Base-by-base conservation (phyloP, 37 sponge, comb jelly and placozoan species). In the Spongilla lacustris region DNA sequence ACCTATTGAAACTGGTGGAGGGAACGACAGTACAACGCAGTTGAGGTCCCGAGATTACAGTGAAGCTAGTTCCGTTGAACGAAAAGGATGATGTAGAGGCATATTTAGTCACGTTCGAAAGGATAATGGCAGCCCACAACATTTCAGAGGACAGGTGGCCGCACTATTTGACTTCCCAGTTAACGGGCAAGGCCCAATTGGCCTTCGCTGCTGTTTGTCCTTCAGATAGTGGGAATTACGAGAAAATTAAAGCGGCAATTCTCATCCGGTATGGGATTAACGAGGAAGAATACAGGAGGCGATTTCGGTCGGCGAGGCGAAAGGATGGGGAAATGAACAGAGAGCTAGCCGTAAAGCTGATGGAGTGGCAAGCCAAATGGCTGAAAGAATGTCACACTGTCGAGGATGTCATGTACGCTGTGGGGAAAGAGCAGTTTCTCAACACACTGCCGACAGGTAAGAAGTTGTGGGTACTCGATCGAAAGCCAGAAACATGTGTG, bases 201-300 rank as follows among this genome's bases (percentile, higher is more conserved):
- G 76, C 76, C 24, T 84, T 68, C 58, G 85, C 85, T 31, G 74
- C 88, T 0, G 14, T 80, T 30, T 28, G 68, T 28, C 14, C 68
- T 21, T 67, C 58, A 27, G 68, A 80, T 28, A 31, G 31, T 13
- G 26, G 74, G 2, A 50, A 27, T 0, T 87, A 87, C 67, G 75
- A 29, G 10, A 28, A 30, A 24, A 26, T 88, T 34, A 88, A 88
- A 66, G 79, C 58, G 1, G 84, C 89, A 50, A 78, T 89, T 13
- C 38, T 90, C 17, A 32, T 11, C 8, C 58, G 82, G 49, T 90
- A 90, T 66, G 71, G 85, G 41, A 69, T 85, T 24, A 81, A 69
- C 31, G 86, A 81, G 36, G 91, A 90, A 66, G 41, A 66, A 50
- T 85, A 85, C 50, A 69, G 91, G 6, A 77, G 69, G 29, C 71